Conservation (phyloP, 2,888 invertebrate genomes). For the Drosophila aldrichi region DNA sequence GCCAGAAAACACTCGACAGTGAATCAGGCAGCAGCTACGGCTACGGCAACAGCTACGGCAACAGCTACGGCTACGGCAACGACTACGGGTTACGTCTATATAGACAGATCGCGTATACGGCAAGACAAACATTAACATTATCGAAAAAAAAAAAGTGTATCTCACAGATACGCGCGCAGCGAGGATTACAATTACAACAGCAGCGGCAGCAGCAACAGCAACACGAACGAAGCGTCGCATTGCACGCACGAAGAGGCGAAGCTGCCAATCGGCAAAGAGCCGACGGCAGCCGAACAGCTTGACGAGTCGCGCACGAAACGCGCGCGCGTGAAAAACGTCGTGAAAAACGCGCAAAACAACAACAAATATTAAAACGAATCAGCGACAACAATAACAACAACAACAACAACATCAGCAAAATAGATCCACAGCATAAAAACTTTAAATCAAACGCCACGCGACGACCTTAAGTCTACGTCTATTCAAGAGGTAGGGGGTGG, state of each 20-base stretch:
- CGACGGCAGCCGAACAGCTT: conserved; percentile 54
- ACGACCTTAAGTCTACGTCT: conserved; percentile 72
- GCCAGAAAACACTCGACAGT: conserved; percentile 79
- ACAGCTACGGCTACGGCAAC: conserved; percentile 45
- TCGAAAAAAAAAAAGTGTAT: conserved; percentile 56
- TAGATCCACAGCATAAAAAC: conserved; percentile 12
- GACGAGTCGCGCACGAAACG: conserved; percentile 53
- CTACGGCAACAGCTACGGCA: conserved; percentile 50
- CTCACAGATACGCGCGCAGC: conserved; percentile 64
- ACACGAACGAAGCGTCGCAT: conserved; percentile 50
- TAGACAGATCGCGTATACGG: conserved; percentile 79
- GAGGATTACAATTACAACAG: conserved; percentile 80
- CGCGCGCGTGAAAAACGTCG: conserved; percentile 70
- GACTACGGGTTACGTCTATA: conserved; percentile 60
- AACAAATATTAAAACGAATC: conserved; percentile 21
- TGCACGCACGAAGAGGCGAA: conserved; percentile 53
- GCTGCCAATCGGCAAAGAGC: conserved; percentile 48
- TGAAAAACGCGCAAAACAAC: conserved; percentile 54
- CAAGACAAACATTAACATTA: conserved; percentile 75
- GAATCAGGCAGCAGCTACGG: conserved; percentile 66
- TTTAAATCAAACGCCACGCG: conserved; percentile 67
- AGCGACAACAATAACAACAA: conserved; percentile 17
- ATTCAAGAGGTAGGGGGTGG: conserved; percentile 48
- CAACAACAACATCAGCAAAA: conserved; percentile 6
- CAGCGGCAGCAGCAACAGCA: conserved; percentile 15